Conservation (phyloP, 2,888 invertebrate species). For the Agrilus mali region DNA sequence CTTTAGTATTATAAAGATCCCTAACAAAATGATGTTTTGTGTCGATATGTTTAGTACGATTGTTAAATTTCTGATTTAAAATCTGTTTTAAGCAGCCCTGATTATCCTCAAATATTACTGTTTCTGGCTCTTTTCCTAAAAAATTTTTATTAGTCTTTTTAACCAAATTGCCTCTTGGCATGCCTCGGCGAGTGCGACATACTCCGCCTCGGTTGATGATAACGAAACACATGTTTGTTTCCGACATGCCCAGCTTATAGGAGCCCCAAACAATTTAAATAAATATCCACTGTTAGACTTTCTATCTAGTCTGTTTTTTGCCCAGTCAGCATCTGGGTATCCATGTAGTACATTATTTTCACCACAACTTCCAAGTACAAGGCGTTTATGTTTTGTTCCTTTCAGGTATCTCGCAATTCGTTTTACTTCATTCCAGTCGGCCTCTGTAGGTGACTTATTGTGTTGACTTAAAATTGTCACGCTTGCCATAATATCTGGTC, state of each 20-base stretch:
- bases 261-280: slow-evolving; percentile 12
- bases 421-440: too few relatives aligned
- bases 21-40: too few relatives aligned
- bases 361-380: too few relatives aligned
- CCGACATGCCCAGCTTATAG: slow-evolving; percentile 19
- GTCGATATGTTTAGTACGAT: too few relatives aligned
- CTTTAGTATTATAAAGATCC: too few relatives aligned
- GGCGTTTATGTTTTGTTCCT: too few relatives aligned
- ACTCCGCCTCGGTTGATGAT: slow-evolving; percentile 19
- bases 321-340: slow-evolving; percentile 26
- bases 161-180: slow-evolving; percentile 11
- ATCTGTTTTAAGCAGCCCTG: slow-evolving; percentile 8
- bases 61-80: too few relatives aligned
- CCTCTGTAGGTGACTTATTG: too few relatives aligned
- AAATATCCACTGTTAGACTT: slow-evolving; percentile 23
- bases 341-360: slow-evolving; percentile 16
- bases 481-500: too few relatives aligned
- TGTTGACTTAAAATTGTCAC: too few relatives aligned
- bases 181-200: slow-evolving; percentile 15
- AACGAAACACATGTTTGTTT: slow-evolving; percentile 18
- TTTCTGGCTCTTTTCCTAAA: not conserved
- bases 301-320: slow-evolving; percentile 17
- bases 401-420: too few relatives aligned
- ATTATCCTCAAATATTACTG: slow-evolving; percentile 11
- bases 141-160: slow-evolving; percentile 7